These are phyloP conservation scores for Strix aluco DNA, from an alignment of 2,113 vertebrate genomes.

Conservation along the genomic window DNA sequence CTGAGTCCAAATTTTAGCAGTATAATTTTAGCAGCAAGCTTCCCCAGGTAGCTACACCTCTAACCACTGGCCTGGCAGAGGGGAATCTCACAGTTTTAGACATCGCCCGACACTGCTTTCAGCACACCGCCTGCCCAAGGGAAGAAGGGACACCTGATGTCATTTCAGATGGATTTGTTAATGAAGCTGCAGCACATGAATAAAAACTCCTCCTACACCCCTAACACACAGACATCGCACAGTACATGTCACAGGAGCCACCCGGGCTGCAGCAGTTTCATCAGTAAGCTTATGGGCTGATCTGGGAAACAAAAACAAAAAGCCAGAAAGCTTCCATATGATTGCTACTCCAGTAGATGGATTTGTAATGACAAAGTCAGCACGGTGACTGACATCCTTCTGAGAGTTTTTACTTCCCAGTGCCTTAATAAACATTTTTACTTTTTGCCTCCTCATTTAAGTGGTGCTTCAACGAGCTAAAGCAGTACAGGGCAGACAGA, in stretches of 20 bases:
- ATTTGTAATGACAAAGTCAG: too few relatives aligned
- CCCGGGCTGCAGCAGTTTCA: fast-evolving
- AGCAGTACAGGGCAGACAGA: background rate
- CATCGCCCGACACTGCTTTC: background rate
- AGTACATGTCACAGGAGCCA: fast-evolving
- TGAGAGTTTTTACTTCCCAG: background rate
- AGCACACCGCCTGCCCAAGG: too few relatives aligned
- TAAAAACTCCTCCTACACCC: background rate
- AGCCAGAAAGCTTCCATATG: background rate
- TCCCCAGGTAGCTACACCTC: background rate
- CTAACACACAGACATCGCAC: fast-evolving
- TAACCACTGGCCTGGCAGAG: background rate
- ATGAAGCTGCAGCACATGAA: background rate
- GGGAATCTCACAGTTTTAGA: background rate
- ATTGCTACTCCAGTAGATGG: fast-evolving
- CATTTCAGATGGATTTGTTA: background rate
- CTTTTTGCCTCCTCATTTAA: background rate
- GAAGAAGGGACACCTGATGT: background rate
- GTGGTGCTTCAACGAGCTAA: background rate
- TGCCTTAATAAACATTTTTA: too few relatives aligned
- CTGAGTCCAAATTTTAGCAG: background rate
- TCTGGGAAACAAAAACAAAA: too few relatives aligned
- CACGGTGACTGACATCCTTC: fast-evolving
- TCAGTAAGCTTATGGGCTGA: background rate
- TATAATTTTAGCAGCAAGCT: background rate